Evolutionary conservation across 1,140 invertebrate genomes (phyloP).

Genomic region (Thrips palmi): DNA sequence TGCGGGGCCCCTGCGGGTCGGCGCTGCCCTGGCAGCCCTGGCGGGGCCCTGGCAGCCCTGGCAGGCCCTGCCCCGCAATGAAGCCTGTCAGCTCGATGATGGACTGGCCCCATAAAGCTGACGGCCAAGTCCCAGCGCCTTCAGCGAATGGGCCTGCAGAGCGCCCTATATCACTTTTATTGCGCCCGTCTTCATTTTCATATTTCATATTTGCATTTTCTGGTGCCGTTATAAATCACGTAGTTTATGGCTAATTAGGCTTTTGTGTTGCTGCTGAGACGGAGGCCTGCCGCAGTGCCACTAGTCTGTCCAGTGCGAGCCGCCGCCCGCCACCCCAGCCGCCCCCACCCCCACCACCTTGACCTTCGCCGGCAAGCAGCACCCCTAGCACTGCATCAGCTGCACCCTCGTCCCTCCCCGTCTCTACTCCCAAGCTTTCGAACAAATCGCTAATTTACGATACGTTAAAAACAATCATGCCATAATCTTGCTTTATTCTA

Average conservation of each 20-base stretch:
- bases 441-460: too few species aligned
- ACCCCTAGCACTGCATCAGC: too few species aligned
- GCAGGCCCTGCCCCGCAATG: slow-evolving; percentile 25
- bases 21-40: not conserved
- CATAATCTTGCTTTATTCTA: too few species aligned
- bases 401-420: too few species aligned
- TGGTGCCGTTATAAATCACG: slow-evolving; percentile 39
- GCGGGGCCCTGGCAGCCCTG: slow-evolving; percentile 1
- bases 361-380: too few species aligned
- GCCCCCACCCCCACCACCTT: too few species aligned
- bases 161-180: slow-evolving; percentile 60
- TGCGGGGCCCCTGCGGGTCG: not conserved
- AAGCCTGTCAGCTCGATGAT: slow-evolving; percentile 44
- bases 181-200: slow-evolving; percentile 61
- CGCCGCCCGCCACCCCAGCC: too few species aligned
- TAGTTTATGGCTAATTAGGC: slow-evolving; percentile 49
- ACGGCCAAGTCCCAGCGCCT: slow-evolving; percentile 36
- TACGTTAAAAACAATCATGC: too few species aligned
- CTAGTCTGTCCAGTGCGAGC: too few species aligned
- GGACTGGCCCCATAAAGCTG: slow-evolving; percentile 40
- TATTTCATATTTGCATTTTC: slow-evolving; percentile 57
- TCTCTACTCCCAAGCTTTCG: too few species aligned
- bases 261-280: slow-evolving; percentile 19
- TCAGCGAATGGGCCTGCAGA: slow-evolving; percentile 50
- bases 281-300: too few species aligned